These are phyloP conservation scores for Podotricha telesiphe DNA, from an alignment of 2,888 invertebrate genomes.

Conservation along the genomic window DNA sequence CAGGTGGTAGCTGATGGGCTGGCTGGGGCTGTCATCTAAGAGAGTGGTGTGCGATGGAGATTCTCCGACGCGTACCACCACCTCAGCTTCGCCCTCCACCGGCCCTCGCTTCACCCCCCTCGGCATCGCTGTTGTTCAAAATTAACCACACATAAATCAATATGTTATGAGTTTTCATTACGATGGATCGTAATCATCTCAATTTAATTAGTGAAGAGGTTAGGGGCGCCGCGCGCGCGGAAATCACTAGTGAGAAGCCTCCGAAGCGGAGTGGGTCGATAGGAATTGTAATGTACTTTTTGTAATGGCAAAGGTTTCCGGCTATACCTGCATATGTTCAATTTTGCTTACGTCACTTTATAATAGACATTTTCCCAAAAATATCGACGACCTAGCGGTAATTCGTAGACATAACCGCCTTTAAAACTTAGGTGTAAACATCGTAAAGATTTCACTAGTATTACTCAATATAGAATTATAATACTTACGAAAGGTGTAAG, in stretches of 20 bases:
- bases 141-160: slow-evolving; percentile 46
- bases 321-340: slow-evolving; percentile 62
- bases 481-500: slow-evolving; percentile 83
- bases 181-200: slow-evolving; percentile 61
- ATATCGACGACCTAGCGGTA: slow-evolving; percentile 73
- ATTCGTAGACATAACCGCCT: slow-evolving; percentile 69
- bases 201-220: slow-evolving; percentile 82
- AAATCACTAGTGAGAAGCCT: slow-evolving; percentile 74
- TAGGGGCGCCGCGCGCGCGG: slow-evolving; percentile 82
- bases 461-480: slow-evolving; percentile 54
- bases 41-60: slow-evolving; percentile 82
- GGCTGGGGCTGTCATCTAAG: slow-evolving; percentile 79
- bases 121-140: slow-evolving; percentile 80
- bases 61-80: slow-evolving; percentile 79
- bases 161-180: slow-evolving; percentile 48
- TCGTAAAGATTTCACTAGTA: slow-evolving; percentile 56
- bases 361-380: slow-evolving; percentile 73
- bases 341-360: slow-evolving; percentile 76
- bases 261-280: slow-evolving; percentile 77
- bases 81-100: slow-evolving; percentile 81
- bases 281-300: slow-evolving; percentile 59
- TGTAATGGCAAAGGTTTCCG: slow-evolving; percentile 57
- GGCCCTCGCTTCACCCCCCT: slow-evolving; percentile 84
- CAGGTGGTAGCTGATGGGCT: slow-evolving; percentile 88
- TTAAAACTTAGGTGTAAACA: slow-evolving; percentile 54